Conservation (phyloP, 2,888 invertebrate genomes). For the Apomyelois bistriatella region DNA sequence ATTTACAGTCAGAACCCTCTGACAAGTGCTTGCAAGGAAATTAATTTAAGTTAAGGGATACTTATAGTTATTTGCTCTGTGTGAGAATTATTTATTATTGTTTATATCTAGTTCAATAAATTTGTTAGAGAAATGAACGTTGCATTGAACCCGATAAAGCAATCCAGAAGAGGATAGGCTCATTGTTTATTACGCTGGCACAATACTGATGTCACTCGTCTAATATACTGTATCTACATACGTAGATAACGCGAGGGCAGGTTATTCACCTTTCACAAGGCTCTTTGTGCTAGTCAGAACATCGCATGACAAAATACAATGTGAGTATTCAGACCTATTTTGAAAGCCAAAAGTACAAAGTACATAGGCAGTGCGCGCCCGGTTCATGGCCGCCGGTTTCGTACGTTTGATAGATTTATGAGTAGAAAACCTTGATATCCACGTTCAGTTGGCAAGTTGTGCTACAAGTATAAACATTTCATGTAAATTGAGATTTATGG, state of each 20-base stretch:
- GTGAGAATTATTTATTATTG: neutral
- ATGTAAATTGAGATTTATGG: conserved; percentile 37
- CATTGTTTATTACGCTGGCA: conserved; percentile 48
- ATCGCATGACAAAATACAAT: conserved; percentile 60
- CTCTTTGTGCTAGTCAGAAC: conserved; percentile 46
- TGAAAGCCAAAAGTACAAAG: conserved; percentile 54
- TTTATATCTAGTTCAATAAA: conserved; percentile 3
- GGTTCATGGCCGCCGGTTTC: conserved; percentile 45
- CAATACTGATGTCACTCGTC: conserved; percentile 69
- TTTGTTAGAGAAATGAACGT: conserved; percentile 14
- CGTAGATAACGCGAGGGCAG: conserved; percentile 58
- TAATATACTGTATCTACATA: conserved; percentile 62
- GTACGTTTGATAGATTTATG: conserved; percentile 48
- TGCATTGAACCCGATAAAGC: conserved; percentile 35
- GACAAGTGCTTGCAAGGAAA: neutral
- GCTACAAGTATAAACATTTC: conserved; percentile 35
- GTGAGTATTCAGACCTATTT: conserved; percentile 52
- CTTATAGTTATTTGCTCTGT: neutral
- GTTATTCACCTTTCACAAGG: conserved; percentile 57
- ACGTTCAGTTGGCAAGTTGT: conserved; percentile 39
- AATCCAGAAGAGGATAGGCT: conserved; percentile 31
- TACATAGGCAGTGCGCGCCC: conserved; percentile 35
- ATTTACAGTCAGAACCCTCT: neutral
- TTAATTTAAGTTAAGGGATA: neutral
- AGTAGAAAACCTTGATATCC: conserved; percentile 40